phyloP scores from a whole-genome alignment of 2,113 vertebrate species.

The Gasterosteus aculeatus region DNA sequence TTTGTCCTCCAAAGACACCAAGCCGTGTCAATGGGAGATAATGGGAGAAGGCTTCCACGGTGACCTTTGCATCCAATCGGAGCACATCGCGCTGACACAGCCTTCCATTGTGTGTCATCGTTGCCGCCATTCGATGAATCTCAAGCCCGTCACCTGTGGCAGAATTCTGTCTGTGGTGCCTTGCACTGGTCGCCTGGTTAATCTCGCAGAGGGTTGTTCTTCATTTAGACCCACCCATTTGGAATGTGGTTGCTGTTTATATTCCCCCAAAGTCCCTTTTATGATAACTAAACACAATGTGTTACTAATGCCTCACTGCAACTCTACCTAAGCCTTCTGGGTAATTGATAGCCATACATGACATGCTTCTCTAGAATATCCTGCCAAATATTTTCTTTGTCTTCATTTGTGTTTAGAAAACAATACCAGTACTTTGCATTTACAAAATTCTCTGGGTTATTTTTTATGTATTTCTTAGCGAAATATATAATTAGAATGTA shows the following conservation, averaged over 20 bases:
- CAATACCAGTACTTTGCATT: constrained; percentile 33
- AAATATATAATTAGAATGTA: background rate
- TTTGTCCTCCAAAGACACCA: constrained; percentile 76
- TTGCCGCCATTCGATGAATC: constrained; percentile 57
- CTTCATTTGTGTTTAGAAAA: constrained; percentile 47
- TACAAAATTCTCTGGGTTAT: background rate
- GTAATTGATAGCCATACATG: constrained; percentile 63
- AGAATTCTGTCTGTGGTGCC: constrained; percentile 54
- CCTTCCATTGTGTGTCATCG: constrained; percentile 54
- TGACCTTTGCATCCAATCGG: constrained; percentile 65
- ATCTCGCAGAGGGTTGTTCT: constrained; percentile 72
- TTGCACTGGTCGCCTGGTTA: constrained; percentile 68
- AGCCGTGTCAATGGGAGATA: constrained; percentile 68
- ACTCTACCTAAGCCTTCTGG: constrained; percentile 60
- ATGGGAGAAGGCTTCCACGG: constrained; percentile 49
- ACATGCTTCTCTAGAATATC: constrained; percentile 45
- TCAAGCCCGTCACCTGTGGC: constrained; percentile 75
- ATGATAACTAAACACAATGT: constrained; percentile 64
- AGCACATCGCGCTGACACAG: constrained; percentile 3
- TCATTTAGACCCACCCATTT: constrained; percentile 72
- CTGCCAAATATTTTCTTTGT: constrained; percentile 24
- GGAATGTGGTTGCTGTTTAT: constrained; percentile 59
- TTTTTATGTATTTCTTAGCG: background rate
- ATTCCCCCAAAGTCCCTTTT: constrained; percentile 50
- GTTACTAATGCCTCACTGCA: constrained; percentile 39